These are phyloP conservation scores for Chionodraco myersi DNA, from an alignment of 2,113 vertebrate species.

Conservation along the genomic window DNA sequence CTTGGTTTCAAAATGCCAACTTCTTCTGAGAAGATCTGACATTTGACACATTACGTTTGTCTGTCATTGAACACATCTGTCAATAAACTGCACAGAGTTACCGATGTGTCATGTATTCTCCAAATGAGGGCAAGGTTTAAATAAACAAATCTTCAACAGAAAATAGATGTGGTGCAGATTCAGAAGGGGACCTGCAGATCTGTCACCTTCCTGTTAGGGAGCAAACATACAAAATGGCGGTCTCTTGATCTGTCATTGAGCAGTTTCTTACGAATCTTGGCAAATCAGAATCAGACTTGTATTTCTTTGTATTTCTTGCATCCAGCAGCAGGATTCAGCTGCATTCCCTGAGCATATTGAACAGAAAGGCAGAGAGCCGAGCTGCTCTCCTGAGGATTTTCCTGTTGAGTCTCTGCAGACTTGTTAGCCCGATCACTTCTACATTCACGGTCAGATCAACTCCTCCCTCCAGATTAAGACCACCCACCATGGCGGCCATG, in stretches of 20 bases:
- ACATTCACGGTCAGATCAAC: slow-evolving; percentile 51
- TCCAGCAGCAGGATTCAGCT: slow-evolving; percentile 26
- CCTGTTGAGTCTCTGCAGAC: slow-evolving; percentile 48
- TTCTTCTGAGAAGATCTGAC: slow-evolving; percentile 9
- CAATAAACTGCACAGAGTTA: neutral
- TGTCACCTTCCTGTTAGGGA: neutral
- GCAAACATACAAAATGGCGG: neutral
- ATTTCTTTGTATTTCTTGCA: neutral
- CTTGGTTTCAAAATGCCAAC: neutral
- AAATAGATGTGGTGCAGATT: neutral
- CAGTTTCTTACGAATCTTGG: too few species aligned
- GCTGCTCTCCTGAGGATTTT: slow-evolving; percentile 37
- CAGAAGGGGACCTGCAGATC: too few species aligned
- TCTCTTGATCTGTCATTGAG: too few species aligned
- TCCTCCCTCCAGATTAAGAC: slow-evolving; percentile 48
- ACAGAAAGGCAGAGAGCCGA: slow-evolving; percentile 25
- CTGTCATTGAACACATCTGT: slow-evolving; percentile 9
- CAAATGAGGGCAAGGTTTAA: neutral
- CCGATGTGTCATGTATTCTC: neutral
- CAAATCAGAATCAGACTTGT: neutral
- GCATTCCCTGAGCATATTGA: slow-evolving; percentile 24
- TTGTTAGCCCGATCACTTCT: slow-evolving; percentile 59
- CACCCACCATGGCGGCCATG: slow-evolving; percentile 25
- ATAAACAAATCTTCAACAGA: neutral
- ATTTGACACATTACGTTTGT: slow-evolving; percentile 9